Evolutionary conservation across 2,113 vertebrate genomes (phyloP).

Genomic region (Ailuropoda melanoleuca): DNA sequence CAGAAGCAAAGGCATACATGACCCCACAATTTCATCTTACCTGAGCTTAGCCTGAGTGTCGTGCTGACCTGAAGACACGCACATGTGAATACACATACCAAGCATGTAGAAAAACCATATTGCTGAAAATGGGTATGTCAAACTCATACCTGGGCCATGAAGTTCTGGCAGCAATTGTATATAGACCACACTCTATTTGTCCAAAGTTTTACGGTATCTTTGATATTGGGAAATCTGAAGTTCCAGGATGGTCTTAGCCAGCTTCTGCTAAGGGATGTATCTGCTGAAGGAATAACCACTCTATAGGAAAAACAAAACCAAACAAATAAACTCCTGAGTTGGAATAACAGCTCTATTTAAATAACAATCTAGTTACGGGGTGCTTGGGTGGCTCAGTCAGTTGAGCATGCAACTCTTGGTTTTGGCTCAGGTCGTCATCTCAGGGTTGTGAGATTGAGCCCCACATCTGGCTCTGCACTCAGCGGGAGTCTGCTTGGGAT

Average conservation of each 20-base stretch:
- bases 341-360: neutral
- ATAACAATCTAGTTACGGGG: neutral
- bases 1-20: neutral
- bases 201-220: constrained; percentile 70
- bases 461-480: neutral
- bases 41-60: neutral
- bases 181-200: constrained; percentile 54
- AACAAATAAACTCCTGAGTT: neutral
- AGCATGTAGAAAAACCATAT: neutral
- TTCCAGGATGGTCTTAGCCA: constrained; percentile 63
- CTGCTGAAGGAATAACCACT: constrained; percentile 55
- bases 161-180: constrained; percentile 81
- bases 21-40: neutral
- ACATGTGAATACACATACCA: neutral
- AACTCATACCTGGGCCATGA: constrained; percentile 76
- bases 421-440: neutral
- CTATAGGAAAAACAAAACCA: constrained; percentile 73
- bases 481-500: neutral
- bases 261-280: neutral
- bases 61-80: neutral
- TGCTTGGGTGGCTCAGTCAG: too few relatives aligned
- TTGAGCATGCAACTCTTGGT: neutral
- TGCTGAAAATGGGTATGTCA: neutral
- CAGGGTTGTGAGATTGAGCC: neutral
- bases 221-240: constrained; percentile 67